Base-by-base conservation (phyloP, 2,797 vertebrate species). In the Enteromius argenteus region DNA sequence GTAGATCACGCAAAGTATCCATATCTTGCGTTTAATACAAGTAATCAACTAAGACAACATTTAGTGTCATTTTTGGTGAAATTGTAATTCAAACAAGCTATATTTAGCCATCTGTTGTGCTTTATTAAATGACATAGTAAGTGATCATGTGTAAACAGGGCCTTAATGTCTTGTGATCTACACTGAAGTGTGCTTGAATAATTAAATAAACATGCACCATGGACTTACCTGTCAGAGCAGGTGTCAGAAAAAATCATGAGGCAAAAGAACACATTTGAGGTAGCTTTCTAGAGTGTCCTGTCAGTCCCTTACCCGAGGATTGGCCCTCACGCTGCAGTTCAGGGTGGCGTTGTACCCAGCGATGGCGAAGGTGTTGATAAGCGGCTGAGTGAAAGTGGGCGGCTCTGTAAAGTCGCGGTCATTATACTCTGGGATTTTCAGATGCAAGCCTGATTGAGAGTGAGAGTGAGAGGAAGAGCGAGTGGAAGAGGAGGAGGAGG, bases 301-400 rank as follows among this genome's bases (percentile, higher is more conserved):
- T 39, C 4, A 56, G 30, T 84, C 64, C 91, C 88, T 80, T 96
- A 99, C 98, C 97, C 96, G 97, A 78, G 98, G 98, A 85, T 99
- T 98, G 86, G 97, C 98, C 39, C 98, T 95, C 67, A 99, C 96
- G 0, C 98, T 99, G 91, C 98, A 99, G 94, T 99, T 99, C 83
- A 99, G 95, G 51, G 97, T 97, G 32, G 97, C 88, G 0, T 99
- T 99, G 94, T 99, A 99, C 58, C 98, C 98, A 3, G 97, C 97
- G 0, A 99, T 86, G 0, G 98, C 98, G 2, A 95, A 96, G 0
- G 97, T 99, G 92, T 99, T 96, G 84, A 97, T 93, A 86, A 99
- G 93, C 2, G 97, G 97, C 90, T 99, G 98, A 0, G 98, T 99
- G 91, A 99, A 99, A 88, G 95, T 92, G 0, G 98, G 98, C 0